Conservation (phyloP, 1,140 invertebrate genomes). For the Drosophila willistoni region DNA sequence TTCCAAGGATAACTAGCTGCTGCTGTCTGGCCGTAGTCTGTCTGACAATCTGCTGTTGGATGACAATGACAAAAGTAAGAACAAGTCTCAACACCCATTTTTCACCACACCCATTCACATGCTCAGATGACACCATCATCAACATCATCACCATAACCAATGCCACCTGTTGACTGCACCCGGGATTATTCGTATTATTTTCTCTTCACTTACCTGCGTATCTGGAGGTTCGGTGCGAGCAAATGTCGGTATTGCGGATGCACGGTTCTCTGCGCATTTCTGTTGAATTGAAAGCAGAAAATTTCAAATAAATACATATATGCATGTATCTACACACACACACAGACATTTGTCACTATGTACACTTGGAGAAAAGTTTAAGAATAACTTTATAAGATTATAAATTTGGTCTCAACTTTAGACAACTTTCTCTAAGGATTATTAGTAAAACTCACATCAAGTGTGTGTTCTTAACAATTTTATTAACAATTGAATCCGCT, state of each 20-base stretch:
- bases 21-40: constrained; percentile 3
- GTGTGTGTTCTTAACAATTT: too few relatives aligned
- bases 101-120: neutral
- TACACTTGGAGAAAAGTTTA: constrained; percentile 13
- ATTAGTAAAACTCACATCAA: too few relatives aligned
- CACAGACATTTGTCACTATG: neutral
- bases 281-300: constrained; percentile 74
- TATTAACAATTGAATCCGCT: too few relatives aligned
- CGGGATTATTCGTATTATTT: neutral
- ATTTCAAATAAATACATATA: constrained; percentile 8
- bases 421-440: too few relatives aligned
- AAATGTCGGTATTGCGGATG: constrained; percentile 94
- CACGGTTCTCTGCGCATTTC: constrained; percentile 96
- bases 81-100: neutral
- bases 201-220: constrained; percentile 88
- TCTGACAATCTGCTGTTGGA: too few relatives aligned
- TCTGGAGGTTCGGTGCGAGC: constrained; percentile 97
- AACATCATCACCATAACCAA: neutral
- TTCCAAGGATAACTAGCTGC: constrained; percentile 24
- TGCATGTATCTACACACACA: neutral
- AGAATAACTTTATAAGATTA: too few relatives aligned
- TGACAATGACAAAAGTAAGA: too few relatives aligned
- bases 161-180: constrained; percentile 26
- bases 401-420: too few relatives aligned
- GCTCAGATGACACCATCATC: neutral